Percentiles rank a stretch among this genome's conserved stretches.
phyloP scores from a whole-genome alignment of 2,888 invertebrate species.

The Plebejus anna region DNA sequence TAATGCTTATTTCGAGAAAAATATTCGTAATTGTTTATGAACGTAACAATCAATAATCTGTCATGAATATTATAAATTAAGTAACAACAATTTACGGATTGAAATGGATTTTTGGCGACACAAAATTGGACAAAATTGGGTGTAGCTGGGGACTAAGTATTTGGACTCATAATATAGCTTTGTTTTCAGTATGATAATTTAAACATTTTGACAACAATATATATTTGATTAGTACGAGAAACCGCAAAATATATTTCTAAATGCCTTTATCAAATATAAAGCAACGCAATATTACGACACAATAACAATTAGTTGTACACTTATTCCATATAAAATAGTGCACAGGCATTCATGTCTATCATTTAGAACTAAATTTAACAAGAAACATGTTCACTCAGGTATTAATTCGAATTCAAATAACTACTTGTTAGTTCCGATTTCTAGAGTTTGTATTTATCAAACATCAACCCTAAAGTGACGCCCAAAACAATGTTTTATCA shows the following conservation, averaged over 20 bases:
- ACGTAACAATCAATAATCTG: too few relatives aligned
- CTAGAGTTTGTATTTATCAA: background rate
- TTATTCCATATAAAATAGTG: constrained; percentile 5
- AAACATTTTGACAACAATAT: too few relatives aligned
- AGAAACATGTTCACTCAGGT: constrained; percentile 16
- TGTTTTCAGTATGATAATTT: too few relatives aligned
- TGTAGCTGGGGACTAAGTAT: too few relatives aligned
- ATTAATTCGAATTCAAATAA: background rate
- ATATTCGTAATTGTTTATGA: background rate
- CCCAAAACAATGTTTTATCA: background rate
- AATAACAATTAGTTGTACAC: constrained; percentile 7
- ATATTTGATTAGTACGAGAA: background rate
- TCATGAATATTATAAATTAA: too few relatives aligned
- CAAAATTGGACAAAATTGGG: too few relatives aligned
- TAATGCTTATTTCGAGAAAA: background rate
- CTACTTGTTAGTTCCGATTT: background rate
- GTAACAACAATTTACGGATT: too few relatives aligned
- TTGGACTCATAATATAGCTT: too few relatives aligned
- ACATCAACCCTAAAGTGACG: background rate
- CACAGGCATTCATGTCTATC: background rate
- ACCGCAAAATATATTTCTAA: background rate
- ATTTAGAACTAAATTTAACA: background rate
- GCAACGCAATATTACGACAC: background rate
- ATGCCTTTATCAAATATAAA: background rate
- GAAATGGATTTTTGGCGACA: too few relatives aligned